Percentiles rank a stretch among this genome's conserved stretches.
These are phyloP conservation scores for Sylvia borin DNA, from an alignment of 2,797 vertebrate genomes.

Conservation along the genomic window DNA sequence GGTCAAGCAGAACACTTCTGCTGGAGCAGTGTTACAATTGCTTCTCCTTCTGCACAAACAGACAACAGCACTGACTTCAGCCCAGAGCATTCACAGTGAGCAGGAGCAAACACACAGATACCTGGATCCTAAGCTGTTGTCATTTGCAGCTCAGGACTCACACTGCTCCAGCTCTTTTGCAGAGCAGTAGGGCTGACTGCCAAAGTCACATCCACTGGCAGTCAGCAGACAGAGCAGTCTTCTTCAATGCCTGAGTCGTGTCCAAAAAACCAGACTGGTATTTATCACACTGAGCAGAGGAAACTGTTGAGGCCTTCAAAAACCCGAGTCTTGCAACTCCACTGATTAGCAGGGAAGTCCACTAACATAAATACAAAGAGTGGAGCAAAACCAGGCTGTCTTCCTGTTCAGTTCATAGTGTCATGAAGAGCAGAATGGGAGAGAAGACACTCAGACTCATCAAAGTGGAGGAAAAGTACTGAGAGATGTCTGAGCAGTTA, in stretches of 20 bases:
- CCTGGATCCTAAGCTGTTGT: background rate
- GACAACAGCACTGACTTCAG: accelerated
- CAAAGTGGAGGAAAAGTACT: background rate
- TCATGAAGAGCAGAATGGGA: background rate
- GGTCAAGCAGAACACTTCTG: background rate
- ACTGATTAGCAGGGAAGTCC: background rate
- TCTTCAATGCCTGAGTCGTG: background rate
- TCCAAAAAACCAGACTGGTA: background rate
- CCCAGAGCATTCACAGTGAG: background rate
- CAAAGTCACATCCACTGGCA: background rate
- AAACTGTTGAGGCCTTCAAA: background rate
- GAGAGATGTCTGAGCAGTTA: background rate
- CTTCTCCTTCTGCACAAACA: background rate
- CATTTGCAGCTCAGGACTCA: background rate
- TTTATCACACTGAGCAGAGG: background rate
- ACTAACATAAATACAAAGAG: background rate
- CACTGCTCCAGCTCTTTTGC: background rate
- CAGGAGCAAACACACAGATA: background rate
- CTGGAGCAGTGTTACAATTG: background rate
- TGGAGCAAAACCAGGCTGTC: background rate
- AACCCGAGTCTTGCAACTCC: background rate
- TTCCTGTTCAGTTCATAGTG: background rate
- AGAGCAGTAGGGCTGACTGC: background rate
- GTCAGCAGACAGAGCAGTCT: background rate
- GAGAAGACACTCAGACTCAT: background rate